Evolutionary conservation across 30 jellyfish, hydroid and myxozoan species (phyloP).

Genomic region (Aurelia sp.): DNA sequence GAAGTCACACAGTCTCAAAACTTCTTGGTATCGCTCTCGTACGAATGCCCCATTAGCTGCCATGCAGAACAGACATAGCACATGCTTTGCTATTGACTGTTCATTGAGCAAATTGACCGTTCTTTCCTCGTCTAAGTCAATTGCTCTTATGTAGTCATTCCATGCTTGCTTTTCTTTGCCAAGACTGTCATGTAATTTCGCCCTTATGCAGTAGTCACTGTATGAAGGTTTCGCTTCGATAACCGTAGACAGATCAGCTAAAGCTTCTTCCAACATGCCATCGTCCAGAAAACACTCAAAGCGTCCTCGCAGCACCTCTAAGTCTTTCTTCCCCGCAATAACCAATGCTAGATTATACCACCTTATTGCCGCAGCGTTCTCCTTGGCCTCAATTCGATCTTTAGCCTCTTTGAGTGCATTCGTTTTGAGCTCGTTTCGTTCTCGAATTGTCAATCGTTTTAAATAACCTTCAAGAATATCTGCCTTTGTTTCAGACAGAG

Average conservation of each 20-base stretch:
- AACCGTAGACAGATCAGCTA: conserved; percentile 59
- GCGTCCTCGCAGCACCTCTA: conserved; percentile 62
- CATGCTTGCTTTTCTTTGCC: conserved; percentile 79
- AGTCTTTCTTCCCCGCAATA: conserved; percentile 40
- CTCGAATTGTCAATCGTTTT: conserved; percentile 39
- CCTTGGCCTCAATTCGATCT: conserved; percentile 31
- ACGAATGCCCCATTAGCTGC: conserved; percentile 74
- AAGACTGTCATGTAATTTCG: conserved; percentile 47
- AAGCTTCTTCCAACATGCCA: conserved; percentile 45
- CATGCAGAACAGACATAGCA: conserved; percentile 60
- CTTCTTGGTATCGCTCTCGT: conserved; percentile 61
- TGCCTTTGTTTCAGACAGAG: conserved; percentile 8
- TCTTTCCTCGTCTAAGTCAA: conserved; percentile 70
- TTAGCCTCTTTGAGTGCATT: conserved; percentile 43
- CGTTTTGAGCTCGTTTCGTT: conserved; percentile 40
- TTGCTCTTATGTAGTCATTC: conserved; percentile 69
- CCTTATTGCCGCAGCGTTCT: conserved; percentile 53
- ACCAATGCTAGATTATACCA: conserved; percentile 65
- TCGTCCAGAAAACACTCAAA: conserved; percentile 42
- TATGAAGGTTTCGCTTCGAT: conserved; percentile 45
- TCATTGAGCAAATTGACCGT: conserved; percentile 59
- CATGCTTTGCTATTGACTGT: conserved; percentile 55
- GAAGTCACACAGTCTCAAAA: conserved; percentile 62
- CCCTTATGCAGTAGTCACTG: conserved; percentile 71
- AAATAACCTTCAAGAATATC: conserved; percentile 23